These are phyloP conservation scores for Calephelis virginiensis DNA, from an alignment of 1,140 invertebrate species.

Conservation along the genomic window DNA sequence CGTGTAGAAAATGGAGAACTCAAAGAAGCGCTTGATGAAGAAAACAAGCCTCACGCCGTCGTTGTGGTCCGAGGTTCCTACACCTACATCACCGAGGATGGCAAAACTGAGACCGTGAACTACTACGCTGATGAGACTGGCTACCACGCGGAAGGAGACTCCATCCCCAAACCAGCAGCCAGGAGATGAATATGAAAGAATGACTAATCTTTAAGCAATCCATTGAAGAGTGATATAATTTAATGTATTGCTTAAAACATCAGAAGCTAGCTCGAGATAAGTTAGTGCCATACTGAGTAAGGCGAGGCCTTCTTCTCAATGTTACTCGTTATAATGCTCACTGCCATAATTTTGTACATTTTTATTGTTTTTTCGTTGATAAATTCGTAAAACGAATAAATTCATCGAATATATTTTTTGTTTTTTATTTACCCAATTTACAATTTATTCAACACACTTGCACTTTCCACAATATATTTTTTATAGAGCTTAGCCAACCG, in stretches of 20 bases:
- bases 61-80: conserved; percentile 67
- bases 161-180: conserved; percentile 51
- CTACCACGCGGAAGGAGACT: conserved; percentile 69
- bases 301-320: conserved; percentile 32
- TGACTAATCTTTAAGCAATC: conserved; percentile 5
- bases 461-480: no score
- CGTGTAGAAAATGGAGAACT: conserved; percentile 58
- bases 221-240: conserved; percentile 21
- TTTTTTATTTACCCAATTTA: conserved; percentile 8
- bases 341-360: conserved; percentile 65
- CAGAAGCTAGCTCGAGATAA: conserved; percentile 16
- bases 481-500: no score
- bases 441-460: no score
- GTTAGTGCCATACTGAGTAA: conserved; percentile 33
- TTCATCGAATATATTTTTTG: background rate
- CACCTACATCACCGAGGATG: conserved; percentile 54
- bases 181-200: conserved; percentile 37
- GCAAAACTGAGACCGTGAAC: conserved; percentile 54
- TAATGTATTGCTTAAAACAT: conserved; percentile 20
- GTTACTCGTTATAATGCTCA: conserved; percentile 44
- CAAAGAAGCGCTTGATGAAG: conserved; percentile 62
- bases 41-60: conserved; percentile 64
- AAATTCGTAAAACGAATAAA: conserved; percentile 11
- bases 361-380: conserved; percentile 43
- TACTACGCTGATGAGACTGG: conserved; percentile 80